These are phyloP conservation scores for Bombus ignitus DNA, from an alignment of 1,140 invertebrate species.

Conservation along the genomic window DNA sequence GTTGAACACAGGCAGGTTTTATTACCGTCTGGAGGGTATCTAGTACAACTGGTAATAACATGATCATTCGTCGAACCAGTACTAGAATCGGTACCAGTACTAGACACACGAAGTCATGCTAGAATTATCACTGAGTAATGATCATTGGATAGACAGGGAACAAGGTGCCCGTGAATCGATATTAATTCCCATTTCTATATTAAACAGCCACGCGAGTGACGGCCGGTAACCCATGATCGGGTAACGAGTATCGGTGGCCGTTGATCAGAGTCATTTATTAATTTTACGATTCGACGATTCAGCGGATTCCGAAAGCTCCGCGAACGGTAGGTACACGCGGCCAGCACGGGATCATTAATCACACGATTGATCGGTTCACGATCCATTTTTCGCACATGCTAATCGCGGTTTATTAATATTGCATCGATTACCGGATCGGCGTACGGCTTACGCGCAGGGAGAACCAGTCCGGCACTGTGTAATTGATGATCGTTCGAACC, in stretches of 20 bases:
- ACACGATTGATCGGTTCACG: constrained; percentile 55
- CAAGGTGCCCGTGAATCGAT: constrained; percentile 32
- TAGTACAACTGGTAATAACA: constrained; percentile 37
- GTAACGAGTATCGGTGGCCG: constrained; percentile 48
- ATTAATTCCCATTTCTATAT: constrained; percentile 45
- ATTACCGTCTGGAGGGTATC: not conserved
- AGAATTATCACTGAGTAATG: constrained; percentile 32
- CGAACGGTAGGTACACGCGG: not conserved
- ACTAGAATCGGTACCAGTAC: not conserved
- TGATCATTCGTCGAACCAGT: constrained; percentile 10
- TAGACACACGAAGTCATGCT: not conserved
- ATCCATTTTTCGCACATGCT: constrained; percentile 70
- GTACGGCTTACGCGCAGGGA: constrained; percentile 51
- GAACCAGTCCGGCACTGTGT: constrained; percentile 27
- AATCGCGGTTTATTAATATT: constrained; percentile 71
- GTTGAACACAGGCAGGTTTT: not conserved
- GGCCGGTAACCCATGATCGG: constrained; percentile 40
- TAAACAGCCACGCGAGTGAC: constrained; percentile 25
- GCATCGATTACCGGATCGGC: constrained; percentile 60
- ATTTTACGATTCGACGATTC: constrained; percentile 68
- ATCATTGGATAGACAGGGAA: constrained; percentile 28
- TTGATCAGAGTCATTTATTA: constrained; percentile 66
- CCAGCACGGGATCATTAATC: constrained; percentile 60
- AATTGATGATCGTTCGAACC: constrained; percentile 62
- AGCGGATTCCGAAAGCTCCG: constrained; percentile 33